Conservation (phyloP, 2,113 vertebrate genomes). For the Clupea harengus region DNA sequence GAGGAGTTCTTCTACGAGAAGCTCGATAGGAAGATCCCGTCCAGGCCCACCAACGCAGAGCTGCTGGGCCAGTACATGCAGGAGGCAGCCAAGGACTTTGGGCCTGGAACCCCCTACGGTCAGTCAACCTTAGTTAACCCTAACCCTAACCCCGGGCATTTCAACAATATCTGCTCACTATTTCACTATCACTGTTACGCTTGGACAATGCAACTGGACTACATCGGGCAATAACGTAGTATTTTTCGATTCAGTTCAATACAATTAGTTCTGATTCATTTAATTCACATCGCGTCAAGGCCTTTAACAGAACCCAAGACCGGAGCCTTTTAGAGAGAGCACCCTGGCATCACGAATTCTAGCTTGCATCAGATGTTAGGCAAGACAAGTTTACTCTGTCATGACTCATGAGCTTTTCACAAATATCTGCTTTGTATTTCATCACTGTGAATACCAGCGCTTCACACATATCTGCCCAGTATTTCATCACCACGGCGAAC, state of each 20-base stretch:
- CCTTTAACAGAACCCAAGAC: neutral
- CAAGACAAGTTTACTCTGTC: neutral
- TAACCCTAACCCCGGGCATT: too few relatives aligned
- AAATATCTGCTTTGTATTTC: neutral
- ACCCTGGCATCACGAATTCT: neutral
- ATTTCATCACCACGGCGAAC: neutral
- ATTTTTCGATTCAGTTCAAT: neutral
- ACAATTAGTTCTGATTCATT: too few relatives aligned
- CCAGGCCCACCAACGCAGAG: conserved; percentile 85
- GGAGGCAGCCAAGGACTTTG: conserved; percentile 86
- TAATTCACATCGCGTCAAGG: neutral
- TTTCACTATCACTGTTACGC: too few relatives aligned
- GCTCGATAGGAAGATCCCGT: conserved; percentile 89
- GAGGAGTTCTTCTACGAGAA: conserved; percentile 97
- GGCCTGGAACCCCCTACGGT: conserved; percentile 86
- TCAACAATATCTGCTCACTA: too few relatives aligned
- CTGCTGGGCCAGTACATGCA: conserved; percentile 90
- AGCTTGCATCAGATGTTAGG: neutral
- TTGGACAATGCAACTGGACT: too few relatives aligned
- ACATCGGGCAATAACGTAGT: too few relatives aligned
- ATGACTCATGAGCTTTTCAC: neutral
- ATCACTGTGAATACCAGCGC: neutral
- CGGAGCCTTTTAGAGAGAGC: neutral
- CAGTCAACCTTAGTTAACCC: conserved; percentile 58
- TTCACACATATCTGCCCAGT: neutral